These are phyloP conservation scores for Hydractinia echinata DNA, from an alignment of 30 jellyfish, hydroid and myxozoan species.

Conservation along the genomic window DNA sequence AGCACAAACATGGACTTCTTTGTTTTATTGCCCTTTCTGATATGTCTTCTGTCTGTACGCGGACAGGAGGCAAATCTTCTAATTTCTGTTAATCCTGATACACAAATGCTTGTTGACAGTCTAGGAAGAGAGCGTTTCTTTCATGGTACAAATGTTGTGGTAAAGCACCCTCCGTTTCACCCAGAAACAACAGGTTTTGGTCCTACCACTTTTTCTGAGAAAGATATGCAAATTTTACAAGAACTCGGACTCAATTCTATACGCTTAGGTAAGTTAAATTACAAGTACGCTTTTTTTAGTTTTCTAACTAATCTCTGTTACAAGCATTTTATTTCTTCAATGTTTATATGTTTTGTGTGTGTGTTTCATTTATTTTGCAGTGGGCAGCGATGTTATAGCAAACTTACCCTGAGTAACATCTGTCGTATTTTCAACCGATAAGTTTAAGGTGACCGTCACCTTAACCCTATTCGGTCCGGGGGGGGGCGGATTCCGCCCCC, in stretches of 20 bases:
- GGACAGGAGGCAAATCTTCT: slow-evolving; percentile 48
- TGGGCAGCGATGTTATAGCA: no score
- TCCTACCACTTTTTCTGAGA: slow-evolving; percentile 68
- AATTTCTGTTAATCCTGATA: slow-evolving; percentile 72
- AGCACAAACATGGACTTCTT: background rate
- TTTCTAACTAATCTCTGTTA: no score
- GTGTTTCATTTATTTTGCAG: no score
- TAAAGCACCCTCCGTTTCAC: slow-evolving; percentile 75
- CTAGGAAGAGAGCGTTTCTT: slow-evolving; percentile 77
- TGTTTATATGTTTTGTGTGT: no score
- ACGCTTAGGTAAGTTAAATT: slow-evolving; percentile 59
- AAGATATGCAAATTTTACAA: slow-evolving; percentile 72
- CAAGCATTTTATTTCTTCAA: no score
- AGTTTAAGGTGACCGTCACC: no score
- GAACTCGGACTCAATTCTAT: slow-evolving; percentile 72
- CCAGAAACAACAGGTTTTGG: slow-evolving; percentile 73
- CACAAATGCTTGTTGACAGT: slow-evolving; percentile 71
- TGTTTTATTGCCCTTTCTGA: background rate
- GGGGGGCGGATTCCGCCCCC: no score
- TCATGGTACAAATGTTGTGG: slow-evolving; percentile 93
- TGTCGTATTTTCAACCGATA: no score
- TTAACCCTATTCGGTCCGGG: no score
- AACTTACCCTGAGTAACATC: no score
- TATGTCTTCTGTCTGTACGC: background rate
- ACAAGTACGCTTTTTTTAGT: background rate